Conservation (phyloP, 2,888 invertebrate species). For the Abrostola triplasia region DNA sequence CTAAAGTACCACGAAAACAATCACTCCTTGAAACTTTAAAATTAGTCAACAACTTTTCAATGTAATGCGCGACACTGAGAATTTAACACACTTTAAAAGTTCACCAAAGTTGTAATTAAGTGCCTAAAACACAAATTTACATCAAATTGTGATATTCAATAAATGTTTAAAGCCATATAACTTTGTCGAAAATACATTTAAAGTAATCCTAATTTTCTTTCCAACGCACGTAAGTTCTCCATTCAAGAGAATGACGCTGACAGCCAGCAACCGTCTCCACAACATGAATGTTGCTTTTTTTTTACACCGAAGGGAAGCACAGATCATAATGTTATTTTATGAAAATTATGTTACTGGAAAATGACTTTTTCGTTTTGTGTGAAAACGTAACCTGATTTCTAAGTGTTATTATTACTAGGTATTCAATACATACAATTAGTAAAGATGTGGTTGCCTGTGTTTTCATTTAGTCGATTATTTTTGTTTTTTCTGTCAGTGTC, state of each 20-base stretch:
- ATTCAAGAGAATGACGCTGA: constrained; percentile 63
- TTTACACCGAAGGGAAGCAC: constrained; percentile 9
- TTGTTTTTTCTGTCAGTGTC: no score
- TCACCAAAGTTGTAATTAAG: constrained; percentile 48
- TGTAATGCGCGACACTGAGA: constrained; percentile 64
- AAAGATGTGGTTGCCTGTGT: no score
- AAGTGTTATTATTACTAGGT: no score
- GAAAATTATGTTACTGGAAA: not conserved
- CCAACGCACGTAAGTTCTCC: constrained; percentile 27
- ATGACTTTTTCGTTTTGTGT: no score
- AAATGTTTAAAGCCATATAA: constrained; percentile 10
- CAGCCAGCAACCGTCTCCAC: constrained; percentile 49
- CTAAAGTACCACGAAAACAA: constrained; percentile 59
- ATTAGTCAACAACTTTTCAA: constrained; percentile 78
- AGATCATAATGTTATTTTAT: constrained; percentile 16
- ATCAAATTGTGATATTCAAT: constrained; percentile 16
- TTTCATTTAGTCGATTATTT: no score
- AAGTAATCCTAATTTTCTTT: constrained; percentile 25
- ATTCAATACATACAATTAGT: no score
- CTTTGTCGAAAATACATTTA: not conserved
- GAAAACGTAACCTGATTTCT: no score
- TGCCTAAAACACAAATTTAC: constrained; percentile 24
- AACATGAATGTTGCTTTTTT: constrained; percentile 33
- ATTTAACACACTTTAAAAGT: constrained; percentile 60
- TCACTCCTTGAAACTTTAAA: constrained; percentile 63